Conservation (phyloP, 2,113 vertebrate genomes). For the Sebastes fasciatus region DNA sequence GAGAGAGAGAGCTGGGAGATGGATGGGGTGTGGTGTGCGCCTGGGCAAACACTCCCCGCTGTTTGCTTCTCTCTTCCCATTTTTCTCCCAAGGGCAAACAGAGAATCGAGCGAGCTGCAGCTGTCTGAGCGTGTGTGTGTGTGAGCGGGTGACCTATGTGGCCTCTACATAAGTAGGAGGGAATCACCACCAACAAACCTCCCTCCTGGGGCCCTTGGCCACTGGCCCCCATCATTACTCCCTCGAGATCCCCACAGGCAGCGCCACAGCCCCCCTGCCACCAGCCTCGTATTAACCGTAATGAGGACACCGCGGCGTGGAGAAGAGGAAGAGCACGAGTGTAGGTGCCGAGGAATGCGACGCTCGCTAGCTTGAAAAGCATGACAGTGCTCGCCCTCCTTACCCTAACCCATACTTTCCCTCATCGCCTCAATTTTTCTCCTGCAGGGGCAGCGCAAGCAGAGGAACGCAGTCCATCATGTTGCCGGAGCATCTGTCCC, state of each 20-base stretch:
- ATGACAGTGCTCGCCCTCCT: background rate
- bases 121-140: constrained; percentile 49
- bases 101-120: constrained; percentile 63
- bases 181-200: constrained; percentile 76
- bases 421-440: constrained; percentile 32
- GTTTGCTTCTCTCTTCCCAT: constrained; percentile 73
- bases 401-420: background rate
- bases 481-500: constrained; percentile 53
- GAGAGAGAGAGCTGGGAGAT: constrained; percentile 48
- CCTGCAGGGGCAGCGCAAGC: background rate
- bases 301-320: constrained; percentile 69
- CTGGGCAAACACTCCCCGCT: constrained; percentile 75
- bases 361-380: constrained; percentile 18
- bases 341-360: constrained; percentile 45
- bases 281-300: constrained; percentile 67
- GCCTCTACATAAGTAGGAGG: constrained; percentile 75
- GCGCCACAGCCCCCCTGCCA: constrained; percentile 54
- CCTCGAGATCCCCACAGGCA: constrained; percentile 61
- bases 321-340: constrained; percentile 32
- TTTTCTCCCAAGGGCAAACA: constrained; percentile 81
- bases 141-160: constrained; percentile 64
- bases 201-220: constrained; percentile 75
- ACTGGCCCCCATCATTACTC: constrained; percentile 77
- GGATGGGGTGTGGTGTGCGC: constrained; percentile 67
- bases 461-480: constrained; percentile 46